Conservation (phyloP, 2,888 invertebrate genomes). For the Argyresthia albistria region DNA sequence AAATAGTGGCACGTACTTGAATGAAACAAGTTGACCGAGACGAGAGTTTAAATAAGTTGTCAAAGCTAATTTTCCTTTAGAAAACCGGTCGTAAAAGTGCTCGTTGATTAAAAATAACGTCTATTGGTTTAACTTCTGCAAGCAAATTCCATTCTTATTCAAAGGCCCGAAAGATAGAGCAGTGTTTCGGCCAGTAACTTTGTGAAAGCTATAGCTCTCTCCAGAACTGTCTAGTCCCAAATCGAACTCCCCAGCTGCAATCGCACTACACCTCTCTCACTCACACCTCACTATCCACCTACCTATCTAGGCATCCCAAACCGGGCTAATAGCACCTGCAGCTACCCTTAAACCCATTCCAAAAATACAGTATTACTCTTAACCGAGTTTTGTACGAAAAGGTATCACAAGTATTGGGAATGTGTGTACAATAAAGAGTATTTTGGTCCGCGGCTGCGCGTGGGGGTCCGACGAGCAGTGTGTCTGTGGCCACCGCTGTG, state of each 20-base stretch:
- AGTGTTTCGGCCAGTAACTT: not conserved
- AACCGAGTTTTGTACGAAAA: constrained; percentile 50
- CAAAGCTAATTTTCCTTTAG: too few species aligned
- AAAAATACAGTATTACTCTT: constrained; percentile 38
- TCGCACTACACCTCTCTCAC: not conserved
- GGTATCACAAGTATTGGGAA: constrained; percentile 55
- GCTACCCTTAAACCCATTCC: constrained; percentile 19
- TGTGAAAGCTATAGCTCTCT: not conserved
- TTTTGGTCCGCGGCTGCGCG: constrained; percentile 46
- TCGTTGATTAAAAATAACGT: too few species aligned
- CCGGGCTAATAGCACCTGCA: constrained; percentile 30
- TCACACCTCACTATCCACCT: too few species aligned
- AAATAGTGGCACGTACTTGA: too few species aligned
- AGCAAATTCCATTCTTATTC: too few species aligned
- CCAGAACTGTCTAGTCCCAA: not conserved
- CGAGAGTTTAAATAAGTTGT: too few species aligned
- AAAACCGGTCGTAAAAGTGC: too few species aligned
- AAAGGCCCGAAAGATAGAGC: too few species aligned
- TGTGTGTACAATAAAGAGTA: constrained; percentile 59
- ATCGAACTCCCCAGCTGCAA: not conserved
- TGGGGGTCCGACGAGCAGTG: constrained; percentile 27
- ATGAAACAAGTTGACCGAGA: too few species aligned
- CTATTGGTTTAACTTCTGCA: too few species aligned
- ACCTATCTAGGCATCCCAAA: constrained; percentile 2
- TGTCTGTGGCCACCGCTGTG: constrained; percentile 35